Conservation (phyloP, 2,113 vertebrate species). For the Charadrius vociferus region DNA sequence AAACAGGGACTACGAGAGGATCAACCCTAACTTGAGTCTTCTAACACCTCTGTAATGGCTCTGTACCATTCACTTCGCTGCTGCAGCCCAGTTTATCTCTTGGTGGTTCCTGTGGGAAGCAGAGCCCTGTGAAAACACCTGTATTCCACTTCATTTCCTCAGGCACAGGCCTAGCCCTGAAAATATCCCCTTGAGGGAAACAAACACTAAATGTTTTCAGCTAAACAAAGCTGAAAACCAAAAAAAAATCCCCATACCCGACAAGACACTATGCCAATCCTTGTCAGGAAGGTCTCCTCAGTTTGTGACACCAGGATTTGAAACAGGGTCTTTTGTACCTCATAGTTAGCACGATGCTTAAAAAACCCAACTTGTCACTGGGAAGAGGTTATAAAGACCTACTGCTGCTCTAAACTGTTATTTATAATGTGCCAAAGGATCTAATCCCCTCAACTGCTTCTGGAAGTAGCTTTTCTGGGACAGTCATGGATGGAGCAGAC, state of each 20-base stretch:
- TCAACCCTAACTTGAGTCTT: background rate
- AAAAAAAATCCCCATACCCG: background rate
- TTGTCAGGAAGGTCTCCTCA: background rate
- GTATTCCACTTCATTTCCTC: background rate
- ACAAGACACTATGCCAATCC: background rate
- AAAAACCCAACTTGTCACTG: background rate
- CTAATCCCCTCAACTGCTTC: background rate
- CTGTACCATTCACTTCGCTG: background rate
- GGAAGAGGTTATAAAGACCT: background rate
- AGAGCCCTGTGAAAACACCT: background rate
- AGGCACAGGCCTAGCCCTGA: background rate
- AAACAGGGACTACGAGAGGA: background rate
- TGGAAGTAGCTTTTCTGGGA: background rate
- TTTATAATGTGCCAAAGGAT: background rate
- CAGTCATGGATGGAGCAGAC: background rate
- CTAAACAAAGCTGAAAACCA: background rate
- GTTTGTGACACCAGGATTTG: slow-evolving; percentile 56
- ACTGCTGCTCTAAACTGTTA: background rate
- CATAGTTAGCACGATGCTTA: background rate
- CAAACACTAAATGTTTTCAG: background rate
- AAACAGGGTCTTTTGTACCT: background rate
- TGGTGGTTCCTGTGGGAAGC: accelerated
- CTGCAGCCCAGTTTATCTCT: background rate
- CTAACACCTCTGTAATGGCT: background rate
- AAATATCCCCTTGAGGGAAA: background rate